Conservation (phyloP, 2,888 invertebrate species). For the Apeira syringaria region DNA sequence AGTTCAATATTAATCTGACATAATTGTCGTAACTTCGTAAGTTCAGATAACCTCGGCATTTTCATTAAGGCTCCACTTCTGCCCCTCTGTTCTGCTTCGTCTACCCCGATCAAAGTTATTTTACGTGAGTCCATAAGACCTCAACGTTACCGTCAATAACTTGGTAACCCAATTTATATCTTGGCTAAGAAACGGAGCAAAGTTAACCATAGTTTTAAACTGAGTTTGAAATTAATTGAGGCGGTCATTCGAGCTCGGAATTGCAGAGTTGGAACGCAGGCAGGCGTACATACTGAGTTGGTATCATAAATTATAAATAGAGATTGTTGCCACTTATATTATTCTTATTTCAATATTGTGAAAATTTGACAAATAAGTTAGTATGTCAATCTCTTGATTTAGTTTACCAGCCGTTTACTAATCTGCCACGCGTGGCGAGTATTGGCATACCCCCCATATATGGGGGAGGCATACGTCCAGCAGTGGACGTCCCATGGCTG, state of each 20-base stretch:
- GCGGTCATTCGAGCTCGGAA: slow-evolving; percentile 46
- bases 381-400: too few species aligned
- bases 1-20: neutral
- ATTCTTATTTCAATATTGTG: too few species aligned
- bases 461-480: too few species aligned
- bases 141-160: slow-evolving; percentile 32
- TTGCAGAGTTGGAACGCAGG: slow-evolving; percentile 32
- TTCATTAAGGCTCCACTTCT: slow-evolving; percentile 5
- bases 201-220: slow-evolving; percentile 48
- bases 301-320: too few species aligned
- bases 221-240: slow-evolving; percentile 57
- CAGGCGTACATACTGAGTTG: slow-evolving; percentile 7
- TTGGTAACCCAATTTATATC: slow-evolving; percentile 43
- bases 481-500: too few species aligned
- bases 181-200: slow-evolving; percentile 35
- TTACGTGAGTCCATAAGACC: slow-evolving; percentile 21
- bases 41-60: slow-evolving; percentile 2
- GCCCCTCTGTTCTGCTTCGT: slow-evolving; percentile 19
- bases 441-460: too few species aligned
- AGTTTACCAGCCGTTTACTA: too few species aligned
- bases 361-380: too few species aligned
- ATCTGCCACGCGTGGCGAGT: too few species aligned
- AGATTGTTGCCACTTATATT: too few species aligned
- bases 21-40: slow-evolving; percentile 2
- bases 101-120: slow-evolving; percentile 22